Base-by-base conservation (phyloP, 2,797 vertebrate genomes). In the Holocentrus rufus region DNA sequence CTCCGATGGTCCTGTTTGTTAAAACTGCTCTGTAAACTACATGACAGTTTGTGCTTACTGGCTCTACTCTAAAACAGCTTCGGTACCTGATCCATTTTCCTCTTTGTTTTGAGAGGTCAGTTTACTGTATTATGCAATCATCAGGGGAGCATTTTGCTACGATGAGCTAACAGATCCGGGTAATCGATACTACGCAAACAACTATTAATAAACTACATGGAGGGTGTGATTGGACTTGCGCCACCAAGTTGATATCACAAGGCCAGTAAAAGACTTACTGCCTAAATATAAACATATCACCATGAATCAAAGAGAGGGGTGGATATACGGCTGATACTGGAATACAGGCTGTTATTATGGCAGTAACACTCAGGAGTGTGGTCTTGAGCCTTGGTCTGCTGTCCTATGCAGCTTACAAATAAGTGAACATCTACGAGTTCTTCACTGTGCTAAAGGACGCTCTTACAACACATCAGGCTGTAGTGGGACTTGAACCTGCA, bases 161-260 rank as follows among this genome's bases (percentile, higher is more conserved):
- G 53, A 67, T 65, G 61, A 73, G 8, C 10, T 39, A 63, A 68
- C 76, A 69, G 36, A 25, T 30, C 3, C 13, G 46, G 31, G 72
- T 56, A 66, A 74, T 69, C 2, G 54, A 81, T 72, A 69, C 31
- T n/a, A 62, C 62, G 71, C 58, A 85, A 82, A 77, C 69, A 85
- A 22, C 74, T 84, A 87, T 84, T 81, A 74, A 87, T 88, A 85
- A 57, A 63, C 68, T 25, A 31, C 23, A 64, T 5, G 2, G 58
- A 69, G 53, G 23, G 50, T 15, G 3, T 69, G 74, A 72, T 1
- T 49, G 55, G 59, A 66, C 63, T 42, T 70, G 55, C 6, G 64
- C 31, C 42, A 56, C 56, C 10, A 34, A 65, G 67, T 10, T 72
- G 34, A 76, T 59, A 20, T 54, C 14, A 15, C 20, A 36, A 7